Base-by-base conservation (phyloP, 2,113 vertebrate genomes). In the Seriola dumerili region DNA sequence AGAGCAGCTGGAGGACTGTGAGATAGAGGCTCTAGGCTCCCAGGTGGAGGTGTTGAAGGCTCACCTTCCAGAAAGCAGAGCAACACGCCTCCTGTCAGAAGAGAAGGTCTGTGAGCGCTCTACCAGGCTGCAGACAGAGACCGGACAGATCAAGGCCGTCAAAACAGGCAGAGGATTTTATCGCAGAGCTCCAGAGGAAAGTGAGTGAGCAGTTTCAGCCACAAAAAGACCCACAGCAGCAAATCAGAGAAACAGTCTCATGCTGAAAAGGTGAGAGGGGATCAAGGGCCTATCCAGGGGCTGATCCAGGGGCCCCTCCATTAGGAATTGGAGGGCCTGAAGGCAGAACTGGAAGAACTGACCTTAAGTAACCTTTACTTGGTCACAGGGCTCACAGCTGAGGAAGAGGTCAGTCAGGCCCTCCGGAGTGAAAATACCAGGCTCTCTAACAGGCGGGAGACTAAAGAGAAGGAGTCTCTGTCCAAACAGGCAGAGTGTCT, bases 51-150 rank as follows among this genome's bases (percentile, higher is more conserved):
- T 71, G 61, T 40, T 58, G 34, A 50, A 65, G 58, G 44, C 54
- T 69, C 50, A 58, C 38, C 50, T 84, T 29, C 21, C 25, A 0
- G n/a, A 32, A 1, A n/a, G 10, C 23, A 3, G 40, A 64, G 29
- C 32, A 44, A 40, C 13, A 36, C 23, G 25, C 36, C 59, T 10
- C 34, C 42, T 3, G 12, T 0, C 58, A 52, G 34, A 57, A 5
- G 54, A 46, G 0, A 2, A 71, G 0, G 21, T 40, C 36, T 54
- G 0, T 1, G 17, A 32, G 54, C 5, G 46, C 50, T 57, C 36
- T 16, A 32, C 12, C 52, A 23, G 32, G 13, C 46, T 4, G 19
- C 5, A 58, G 42, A 40, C 16, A 1, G 59, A 70, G 12, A 36
- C 8, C 0, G 42, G n/a, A 66, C 6, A 68, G 8, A 68, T 34